A percentile compares a stretch with the other conserved stretches of the same genome.
phyloP scores from a whole-genome alignment of 2,113 vertebrate species.

The Myodes glareolus region DNA sequence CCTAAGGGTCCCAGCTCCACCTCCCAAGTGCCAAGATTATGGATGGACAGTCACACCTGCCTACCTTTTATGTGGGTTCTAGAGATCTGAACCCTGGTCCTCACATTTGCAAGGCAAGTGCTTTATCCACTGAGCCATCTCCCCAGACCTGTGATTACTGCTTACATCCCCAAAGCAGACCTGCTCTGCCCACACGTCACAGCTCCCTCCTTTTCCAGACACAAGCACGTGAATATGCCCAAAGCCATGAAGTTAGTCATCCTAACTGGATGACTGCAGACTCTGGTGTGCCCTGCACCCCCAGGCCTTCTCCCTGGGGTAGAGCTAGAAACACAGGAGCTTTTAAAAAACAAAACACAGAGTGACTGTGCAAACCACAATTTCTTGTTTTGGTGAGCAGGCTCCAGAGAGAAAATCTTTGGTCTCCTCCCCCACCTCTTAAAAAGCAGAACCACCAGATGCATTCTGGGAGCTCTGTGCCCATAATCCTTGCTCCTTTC shows the following conservation, averaged over 20 bases:
- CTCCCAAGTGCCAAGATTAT: not conserved
- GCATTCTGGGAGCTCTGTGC: constrained; percentile 44
- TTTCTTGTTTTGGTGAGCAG: constrained; percentile 71
- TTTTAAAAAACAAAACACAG: not conserved
- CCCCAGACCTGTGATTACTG: not conserved
- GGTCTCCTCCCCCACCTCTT: not conserved
- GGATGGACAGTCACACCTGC: not conserved
- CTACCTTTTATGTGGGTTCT: not conserved
- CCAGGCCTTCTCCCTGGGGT: not conserved
- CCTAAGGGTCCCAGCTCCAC: not conserved
- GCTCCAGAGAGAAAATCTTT: constrained; percentile 43
- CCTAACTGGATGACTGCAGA: not conserved
- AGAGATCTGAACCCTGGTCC: not conserved
- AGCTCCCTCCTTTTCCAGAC: not conserved
- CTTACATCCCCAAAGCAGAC: not conserved
- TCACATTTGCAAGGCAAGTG: not conserved
- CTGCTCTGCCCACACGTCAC: not conserved
- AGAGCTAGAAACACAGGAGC: not conserved
- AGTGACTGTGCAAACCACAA: constrained; percentile 66
- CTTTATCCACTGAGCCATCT: not conserved
- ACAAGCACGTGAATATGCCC: not conserved
- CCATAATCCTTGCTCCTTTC: not conserved
- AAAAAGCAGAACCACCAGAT: constrained; percentile 66
- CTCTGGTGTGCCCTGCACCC: not conserved
- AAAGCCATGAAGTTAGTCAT: not conserved